Evolutionary conservation across 2,113 vertebrate species (phyloP).

Genomic region (Globicephala melas): DNA sequence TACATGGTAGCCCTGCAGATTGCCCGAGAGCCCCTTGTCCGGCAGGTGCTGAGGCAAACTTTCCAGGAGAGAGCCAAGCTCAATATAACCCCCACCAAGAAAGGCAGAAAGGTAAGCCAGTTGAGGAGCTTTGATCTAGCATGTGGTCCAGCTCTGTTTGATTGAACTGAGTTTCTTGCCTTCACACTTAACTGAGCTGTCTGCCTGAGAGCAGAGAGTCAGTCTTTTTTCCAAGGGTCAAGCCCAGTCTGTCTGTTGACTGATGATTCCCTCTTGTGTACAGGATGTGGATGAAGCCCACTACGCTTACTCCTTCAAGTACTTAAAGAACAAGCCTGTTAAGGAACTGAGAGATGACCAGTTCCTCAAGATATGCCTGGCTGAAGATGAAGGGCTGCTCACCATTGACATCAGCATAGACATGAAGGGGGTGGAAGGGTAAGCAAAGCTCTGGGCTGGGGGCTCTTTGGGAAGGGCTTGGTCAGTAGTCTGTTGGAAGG

Average conservation of each 20-base stretch:
- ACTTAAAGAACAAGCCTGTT: constrained; percentile 97
- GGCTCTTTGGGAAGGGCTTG: background rate
- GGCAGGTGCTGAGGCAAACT: constrained; percentile 96
- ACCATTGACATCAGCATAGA: constrained; percentile 96
- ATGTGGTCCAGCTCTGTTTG: background rate
- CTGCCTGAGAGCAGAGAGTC: background rate
- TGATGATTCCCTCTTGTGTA: background rate
- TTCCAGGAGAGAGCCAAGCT: constrained; percentile 98
- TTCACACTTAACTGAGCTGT: background rate
- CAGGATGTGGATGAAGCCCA: constrained; percentile 97
- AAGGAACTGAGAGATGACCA: constrained; percentile 98
- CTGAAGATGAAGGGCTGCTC: constrained; percentile 93
- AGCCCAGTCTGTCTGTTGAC: background rate
- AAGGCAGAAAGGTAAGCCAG: constrained; percentile 93
- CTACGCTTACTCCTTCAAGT: constrained; percentile 97
- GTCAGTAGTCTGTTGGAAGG: background rate
- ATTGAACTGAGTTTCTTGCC: background rate
- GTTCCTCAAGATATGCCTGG: constrained; percentile 96
- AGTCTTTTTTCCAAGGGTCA: background rate
- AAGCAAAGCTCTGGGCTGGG: constrained; percentile 46
- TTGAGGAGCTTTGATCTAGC: background rate
- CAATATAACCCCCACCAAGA: constrained; percentile 96
- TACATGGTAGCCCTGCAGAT: constrained; percentile 99
- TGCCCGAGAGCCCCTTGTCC: constrained; percentile 95
- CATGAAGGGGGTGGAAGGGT: constrained; percentile 97